Evolutionary conservation across 2,797 vertebrate genomes (phyloP).

Genomic region (Naso thynnoides): DNA sequence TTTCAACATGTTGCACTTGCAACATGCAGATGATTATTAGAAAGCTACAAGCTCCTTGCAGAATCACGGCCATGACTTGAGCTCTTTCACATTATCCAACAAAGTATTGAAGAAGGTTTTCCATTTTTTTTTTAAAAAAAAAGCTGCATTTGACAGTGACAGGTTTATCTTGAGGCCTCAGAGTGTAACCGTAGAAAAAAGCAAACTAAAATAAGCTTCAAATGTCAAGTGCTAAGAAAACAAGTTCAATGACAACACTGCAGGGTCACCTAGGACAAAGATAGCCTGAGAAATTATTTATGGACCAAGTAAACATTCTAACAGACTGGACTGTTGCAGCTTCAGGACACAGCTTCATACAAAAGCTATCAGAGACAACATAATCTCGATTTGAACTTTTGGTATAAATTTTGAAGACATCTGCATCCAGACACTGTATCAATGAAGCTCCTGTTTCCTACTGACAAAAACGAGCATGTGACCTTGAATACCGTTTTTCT

Average conservation of each 20-base stretch:
- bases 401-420: too few species aligned
- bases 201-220: conserved; percentile 63
- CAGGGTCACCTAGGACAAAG: conserved; percentile 53
- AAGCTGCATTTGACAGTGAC: conserved; percentile 8
- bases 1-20: not conserved
- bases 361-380: not conserved
- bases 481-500: too few species aligned
- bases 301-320: conserved; percentile 43
- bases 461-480: too few species aligned
- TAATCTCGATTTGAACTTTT: too few species aligned
- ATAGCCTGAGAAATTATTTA: conserved; percentile 38
- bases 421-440: too few species aligned
- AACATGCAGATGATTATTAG: not conserved
- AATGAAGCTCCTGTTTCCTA: too few species aligned
- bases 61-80: not conserved
- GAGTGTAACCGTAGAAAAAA: conserved; percentile 43
- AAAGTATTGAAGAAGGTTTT: not conserved
- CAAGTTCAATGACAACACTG: conserved; percentile 53
- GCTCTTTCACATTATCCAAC: conserved; percentile 14
- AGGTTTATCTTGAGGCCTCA: conserved; percentile 28
- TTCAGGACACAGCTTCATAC: conserved; percentile 11
- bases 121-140: conserved; percentile 9
- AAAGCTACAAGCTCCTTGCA: not conserved
- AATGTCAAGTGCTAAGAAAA: conserved; percentile 68
- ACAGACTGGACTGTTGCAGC: conserved; percentile 36